A percentile compares a stretch with the other conserved stretches of the same genome.
Evolutionary conservation across 2,797 vertebrate species (phyloP).

Genomic region (Galaxias olidus): DNA sequence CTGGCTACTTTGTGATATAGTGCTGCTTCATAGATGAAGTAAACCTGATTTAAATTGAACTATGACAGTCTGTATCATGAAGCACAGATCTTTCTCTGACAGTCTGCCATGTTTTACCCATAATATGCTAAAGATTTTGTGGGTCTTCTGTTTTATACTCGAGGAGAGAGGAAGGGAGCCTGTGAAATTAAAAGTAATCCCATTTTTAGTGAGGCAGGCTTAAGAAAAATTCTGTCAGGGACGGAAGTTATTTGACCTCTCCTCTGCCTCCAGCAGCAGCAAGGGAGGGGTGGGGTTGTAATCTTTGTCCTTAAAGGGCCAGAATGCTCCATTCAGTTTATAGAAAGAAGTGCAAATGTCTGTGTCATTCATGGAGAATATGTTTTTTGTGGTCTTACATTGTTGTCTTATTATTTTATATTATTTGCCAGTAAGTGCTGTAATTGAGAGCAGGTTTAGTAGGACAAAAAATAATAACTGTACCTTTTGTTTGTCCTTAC

Average conservation of each 20-base stretch:
- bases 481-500: slow-evolving; percentile 9
- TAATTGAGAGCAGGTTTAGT: too few relatives aligned
- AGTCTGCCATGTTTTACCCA: slow-evolving; percentile 15
- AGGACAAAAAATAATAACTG: too few relatives aligned
- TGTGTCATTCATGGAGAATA: too few relatives aligned
- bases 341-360: too few relatives aligned
- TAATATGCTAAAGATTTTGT: slow-evolving; percentile 45
- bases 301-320: slow-evolving; percentile 27
- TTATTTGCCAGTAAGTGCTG: too few relatives aligned
- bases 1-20: not conserved
- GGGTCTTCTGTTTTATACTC: slow-evolving; percentile 45
- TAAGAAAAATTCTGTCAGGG: slow-evolving; percentile 19
- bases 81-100: too few relatives aligned
- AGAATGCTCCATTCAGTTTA: slow-evolving; percentile 32
- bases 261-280: slow-evolving; percentile 26
- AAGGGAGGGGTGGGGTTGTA: slow-evolving; percentile 2
- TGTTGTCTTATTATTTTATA: too few relatives aligned
- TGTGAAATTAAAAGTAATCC: slow-evolving; percentile 40
- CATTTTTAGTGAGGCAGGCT: slow-evolving; percentile 12
- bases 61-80: too few relatives aligned
- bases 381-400: too few relatives aligned
- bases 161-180: slow-evolving; percentile 30
- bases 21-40: not conserved
- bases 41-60: too few relatives aligned
- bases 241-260: slow-evolving; percentile 41